Evolutionary conservation across 2,797 vertebrate genomes (phyloP).

Genomic region (Passerculus sandwichensis): DNA sequence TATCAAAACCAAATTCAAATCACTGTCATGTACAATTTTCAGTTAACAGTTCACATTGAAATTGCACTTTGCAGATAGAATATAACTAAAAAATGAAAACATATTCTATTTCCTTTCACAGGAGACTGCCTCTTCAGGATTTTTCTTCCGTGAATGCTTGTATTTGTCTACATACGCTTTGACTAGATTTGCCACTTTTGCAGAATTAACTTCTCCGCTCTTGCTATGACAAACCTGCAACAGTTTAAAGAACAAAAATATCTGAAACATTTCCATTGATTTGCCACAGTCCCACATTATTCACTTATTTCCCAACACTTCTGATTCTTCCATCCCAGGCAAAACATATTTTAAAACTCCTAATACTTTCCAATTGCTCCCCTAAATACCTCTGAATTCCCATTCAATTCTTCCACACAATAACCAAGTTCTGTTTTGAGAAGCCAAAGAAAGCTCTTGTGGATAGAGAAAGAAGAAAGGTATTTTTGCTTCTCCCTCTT

Average conservation of each 20-base stretch:
- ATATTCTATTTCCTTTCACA: constrained; percentile 70
- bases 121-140: constrained; percentile 73
- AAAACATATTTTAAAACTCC: not conserved
- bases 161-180: constrained; percentile 98
- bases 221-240: constrained; percentile 95
- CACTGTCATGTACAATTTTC: constrained; percentile 75
- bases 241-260: not conserved
- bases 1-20: constrained; percentile 90
- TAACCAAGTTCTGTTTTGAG: not conserved
- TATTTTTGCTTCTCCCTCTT: not conserved
- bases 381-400: not conserved
- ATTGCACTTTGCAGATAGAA: constrained; percentile 88
- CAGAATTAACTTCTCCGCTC: constrained; percentile 95
- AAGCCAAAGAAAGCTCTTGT: not conserved
- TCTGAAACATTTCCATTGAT: not conserved
- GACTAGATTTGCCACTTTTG: constrained; percentile 95
- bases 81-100: not conserved
- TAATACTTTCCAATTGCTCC: not conserved
- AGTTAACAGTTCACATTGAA: constrained; percentile 82
- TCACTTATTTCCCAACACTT: not conserved
- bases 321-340: not conserved
- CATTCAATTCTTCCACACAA: not conserved
- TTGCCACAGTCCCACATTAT: not conserved
- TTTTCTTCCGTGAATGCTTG: constrained; percentile 90
- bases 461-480: not conserved